Percentiles rank a stretch among this genome's conserved stretches.
Evolutionary conservation across 1,140 invertebrate species (phyloP).

Genomic region (roundworm (Caenorhabditis elegans)): DNA sequence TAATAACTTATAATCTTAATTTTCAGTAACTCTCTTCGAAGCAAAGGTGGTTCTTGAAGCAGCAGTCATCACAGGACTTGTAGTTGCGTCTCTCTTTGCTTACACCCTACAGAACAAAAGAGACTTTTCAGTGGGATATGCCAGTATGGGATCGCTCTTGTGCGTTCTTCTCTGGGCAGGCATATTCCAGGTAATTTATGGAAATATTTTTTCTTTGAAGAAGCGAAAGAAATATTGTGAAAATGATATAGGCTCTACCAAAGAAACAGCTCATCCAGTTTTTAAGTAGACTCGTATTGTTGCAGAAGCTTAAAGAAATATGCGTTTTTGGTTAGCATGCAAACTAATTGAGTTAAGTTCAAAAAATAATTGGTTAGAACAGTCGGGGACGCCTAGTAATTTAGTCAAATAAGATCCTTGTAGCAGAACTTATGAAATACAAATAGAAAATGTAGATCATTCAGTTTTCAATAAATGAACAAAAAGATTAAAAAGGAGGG

Average conservation of each 20-base stretch:
- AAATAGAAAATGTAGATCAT: too few relatives aligned
- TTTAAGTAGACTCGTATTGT: too few relatives aligned
- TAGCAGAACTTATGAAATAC: too few relatives aligned
- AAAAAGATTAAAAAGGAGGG: too few relatives aligned
- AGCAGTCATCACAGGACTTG: conserved; percentile 67
- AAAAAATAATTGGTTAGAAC: neutral
- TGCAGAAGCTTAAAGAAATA: neutral
- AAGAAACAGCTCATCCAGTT: too few relatives aligned
- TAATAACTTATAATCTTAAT: too few relatives aligned
- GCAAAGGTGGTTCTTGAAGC: conserved; percentile 68
- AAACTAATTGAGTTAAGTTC: neutral
- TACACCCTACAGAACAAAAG: conserved; percentile 70
- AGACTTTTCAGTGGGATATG: conserved; percentile 68
- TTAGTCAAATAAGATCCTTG: too few relatives aligned
- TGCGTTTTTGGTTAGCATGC: too few relatives aligned
- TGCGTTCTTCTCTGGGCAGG: conserved; percentile 55
- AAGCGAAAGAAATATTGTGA: neutral
- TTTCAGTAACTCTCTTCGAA: conserved; percentile 69
- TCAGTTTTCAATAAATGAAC: too few relatives aligned
- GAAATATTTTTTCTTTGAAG: neutral
- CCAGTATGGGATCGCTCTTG: conserved; percentile 52
- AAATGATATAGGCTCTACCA: too few relatives aligned
- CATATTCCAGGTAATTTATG: conserved; percentile 66
- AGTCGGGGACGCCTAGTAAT: too few relatives aligned
- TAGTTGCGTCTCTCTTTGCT: conserved; percentile 68